phyloP scores from a whole-genome alignment of 1,140 invertebrate species.

The Cherax quadricarinatus region DNA sequence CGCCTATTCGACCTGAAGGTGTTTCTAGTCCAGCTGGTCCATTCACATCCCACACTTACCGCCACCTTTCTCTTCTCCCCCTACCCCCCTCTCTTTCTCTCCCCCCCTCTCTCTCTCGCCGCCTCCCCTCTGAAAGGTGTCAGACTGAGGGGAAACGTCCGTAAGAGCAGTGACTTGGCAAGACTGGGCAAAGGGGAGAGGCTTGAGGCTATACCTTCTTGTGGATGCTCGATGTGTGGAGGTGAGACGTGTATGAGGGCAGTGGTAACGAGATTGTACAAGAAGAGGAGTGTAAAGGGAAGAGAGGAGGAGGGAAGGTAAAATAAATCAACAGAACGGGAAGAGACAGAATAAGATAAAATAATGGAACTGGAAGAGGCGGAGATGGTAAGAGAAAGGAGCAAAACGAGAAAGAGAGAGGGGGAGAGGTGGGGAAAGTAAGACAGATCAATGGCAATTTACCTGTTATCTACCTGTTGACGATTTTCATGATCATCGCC shows the following conservation, averaged over 20 bases:
- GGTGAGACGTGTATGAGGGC: not conserved
- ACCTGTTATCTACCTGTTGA: too few species aligned
- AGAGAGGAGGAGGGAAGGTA: not conserved
- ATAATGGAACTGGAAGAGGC: too few species aligned
- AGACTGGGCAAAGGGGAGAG: not conserved
- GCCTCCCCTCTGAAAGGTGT: not conserved
- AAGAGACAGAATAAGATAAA: too few species aligned
- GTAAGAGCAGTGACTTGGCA: not conserved
- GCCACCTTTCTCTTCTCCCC: not conserved
- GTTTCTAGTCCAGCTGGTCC: constrained; percentile 11
- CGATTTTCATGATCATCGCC: too few species aligned
- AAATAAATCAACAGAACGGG: not conserved
- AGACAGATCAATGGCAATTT: too few species aligned
- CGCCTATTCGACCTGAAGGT: not conserved
- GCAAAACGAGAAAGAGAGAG: too few species aligned
- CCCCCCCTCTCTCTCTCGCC: not conserved
- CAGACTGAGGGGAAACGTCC: not conserved
- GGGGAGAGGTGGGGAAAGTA: too few species aligned
- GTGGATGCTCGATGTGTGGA: not conserved
- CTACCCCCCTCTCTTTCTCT: not conserved
- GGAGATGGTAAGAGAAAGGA: too few species aligned
- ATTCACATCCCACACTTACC: not conserved
- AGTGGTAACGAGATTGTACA: not conserved
- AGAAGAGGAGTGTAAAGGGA: not conserved
- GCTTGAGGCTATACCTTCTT: not conserved